Conservation (phyloP, 2,113 vertebrate genomes). For the Gadus macrocephalus region DNA sequence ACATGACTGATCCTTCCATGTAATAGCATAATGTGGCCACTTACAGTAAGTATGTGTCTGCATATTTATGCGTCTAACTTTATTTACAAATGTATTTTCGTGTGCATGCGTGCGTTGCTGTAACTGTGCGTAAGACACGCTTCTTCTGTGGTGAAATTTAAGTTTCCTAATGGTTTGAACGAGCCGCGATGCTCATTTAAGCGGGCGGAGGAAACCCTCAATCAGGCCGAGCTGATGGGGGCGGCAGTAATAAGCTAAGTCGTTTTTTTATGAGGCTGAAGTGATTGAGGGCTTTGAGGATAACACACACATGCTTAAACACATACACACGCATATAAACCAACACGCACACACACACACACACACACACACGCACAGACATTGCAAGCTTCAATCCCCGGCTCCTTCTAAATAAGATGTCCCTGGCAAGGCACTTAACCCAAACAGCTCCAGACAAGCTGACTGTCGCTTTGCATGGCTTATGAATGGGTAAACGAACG, state of each 20-base stretch:
- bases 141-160: not conserved
- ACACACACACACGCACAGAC: not conserved
- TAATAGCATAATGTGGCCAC: too few species aligned
- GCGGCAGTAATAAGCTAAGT: slow-evolving; percentile 1
- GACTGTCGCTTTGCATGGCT: too few species aligned
- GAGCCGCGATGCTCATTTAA: slow-evolving; percentile 10
- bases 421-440: too few species aligned
- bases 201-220: not conserved
- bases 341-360: not conserved
- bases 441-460: too few species aligned
- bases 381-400: too few species aligned
- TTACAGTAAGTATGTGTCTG: not conserved
- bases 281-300: slow-evolving; percentile 1
- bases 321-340: too few species aligned
- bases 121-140: too few species aligned
- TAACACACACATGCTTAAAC: too few species aligned
- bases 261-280: not conserved
- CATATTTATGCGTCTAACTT: not conserved
- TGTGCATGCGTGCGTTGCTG: slow-evolving; percentile 22
- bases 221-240: not conserved
- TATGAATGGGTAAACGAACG: too few species aligned
- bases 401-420: too few species aligned
- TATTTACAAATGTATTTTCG: slow-evolving; percentile 14
- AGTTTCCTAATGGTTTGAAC: slow-evolving; percentile 1
- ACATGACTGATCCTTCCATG: not conserved